Conservation (phyloP, 2,888 invertebrate genomes). For the Eupithecia dodoneata region DNA sequence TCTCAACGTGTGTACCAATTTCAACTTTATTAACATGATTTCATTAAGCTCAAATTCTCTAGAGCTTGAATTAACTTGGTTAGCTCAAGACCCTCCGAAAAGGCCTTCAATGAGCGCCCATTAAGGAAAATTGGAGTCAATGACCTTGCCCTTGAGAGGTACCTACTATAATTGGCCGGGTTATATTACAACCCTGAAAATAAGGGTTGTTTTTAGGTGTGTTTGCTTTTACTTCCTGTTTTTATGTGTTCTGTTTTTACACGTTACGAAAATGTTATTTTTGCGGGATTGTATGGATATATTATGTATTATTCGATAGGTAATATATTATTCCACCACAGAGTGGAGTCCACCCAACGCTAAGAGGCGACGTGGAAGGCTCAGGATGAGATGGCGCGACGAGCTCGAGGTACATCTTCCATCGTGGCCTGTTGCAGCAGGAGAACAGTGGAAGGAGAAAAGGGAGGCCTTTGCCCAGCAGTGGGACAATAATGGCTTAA, state of each 20-base stretch:
- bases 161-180: not conserved
- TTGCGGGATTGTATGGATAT: not conserved
- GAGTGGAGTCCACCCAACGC: too few species aligned
- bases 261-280: not conserved
- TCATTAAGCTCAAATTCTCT: not conserved
- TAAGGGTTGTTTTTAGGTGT: not conserved
- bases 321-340: too few species aligned
- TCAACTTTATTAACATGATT: not conserved
- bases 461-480: too few species aligned
- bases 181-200: not conserved
- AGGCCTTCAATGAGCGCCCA: conserved; percentile 4
- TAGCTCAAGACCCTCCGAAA: conserved; percentile 1
- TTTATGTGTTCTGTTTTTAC: not conserved
- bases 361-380: too few species aligned
- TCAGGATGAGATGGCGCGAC: too few species aligned
- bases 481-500: too few species aligned
- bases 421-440: too few species aligned
- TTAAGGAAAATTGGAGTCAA: conserved; percentile 14
- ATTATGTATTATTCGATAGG: too few species aligned
- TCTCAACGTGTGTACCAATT: not conserved
- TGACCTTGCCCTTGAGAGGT: conserved; percentile 14
- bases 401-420: too few species aligned
- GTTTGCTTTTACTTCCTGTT: not conserved
- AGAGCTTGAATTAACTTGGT: not conserved
- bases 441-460: too few species aligned